Percentiles rank a stretch among this genome's conserved stretches.
Evolutionary conservation across 2,113 vertebrate species (phyloP).

Genomic region (Daphoenositta chrysoptera): DNA sequence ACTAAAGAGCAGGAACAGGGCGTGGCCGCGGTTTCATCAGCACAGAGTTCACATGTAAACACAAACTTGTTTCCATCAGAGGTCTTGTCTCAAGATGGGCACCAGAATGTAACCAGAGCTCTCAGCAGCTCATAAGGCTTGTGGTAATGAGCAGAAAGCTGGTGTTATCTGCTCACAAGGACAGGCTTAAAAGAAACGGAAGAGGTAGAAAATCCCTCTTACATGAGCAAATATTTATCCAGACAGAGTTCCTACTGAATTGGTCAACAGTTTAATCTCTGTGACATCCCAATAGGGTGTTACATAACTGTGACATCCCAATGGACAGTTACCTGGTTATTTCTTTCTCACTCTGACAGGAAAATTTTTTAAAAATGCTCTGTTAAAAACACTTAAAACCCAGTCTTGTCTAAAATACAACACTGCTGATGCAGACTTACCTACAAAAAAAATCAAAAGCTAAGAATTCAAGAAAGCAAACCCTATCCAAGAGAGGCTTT

Average conservation of each 20-base stretch:
- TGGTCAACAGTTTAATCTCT: not conserved
- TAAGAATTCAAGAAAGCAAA: not conserved
- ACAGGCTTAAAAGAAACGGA: not conserved
- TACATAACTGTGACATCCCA: not conserved
- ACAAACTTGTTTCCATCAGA: not conserved
- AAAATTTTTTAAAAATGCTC: not conserved
- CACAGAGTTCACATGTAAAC: not conserved
- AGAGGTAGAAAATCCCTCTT: not conserved
- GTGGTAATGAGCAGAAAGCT: not conserved
- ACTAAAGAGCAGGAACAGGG: not conserved
- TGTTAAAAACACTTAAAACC: not conserved
- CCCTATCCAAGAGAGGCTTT: not conserved
- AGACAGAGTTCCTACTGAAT: not conserved
- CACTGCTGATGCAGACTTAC: not conserved
- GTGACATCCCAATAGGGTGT: not conserved
- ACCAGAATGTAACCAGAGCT: not conserved
- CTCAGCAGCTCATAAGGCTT: not conserved
- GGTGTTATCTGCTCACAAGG: not conserved
- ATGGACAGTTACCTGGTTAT: not conserved
- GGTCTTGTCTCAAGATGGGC: not conserved
- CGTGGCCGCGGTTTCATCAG: not conserved
- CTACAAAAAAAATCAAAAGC: not conserved
- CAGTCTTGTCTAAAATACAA: not conserved
- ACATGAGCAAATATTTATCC: not conserved
- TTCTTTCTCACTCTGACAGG: not conserved